A percentile compares a stretch with the other conserved stretches of the same genome.
phyloP scores from a whole-genome alignment of 2,888 invertebrate species.

The Vandiemenella viatica region DNA sequence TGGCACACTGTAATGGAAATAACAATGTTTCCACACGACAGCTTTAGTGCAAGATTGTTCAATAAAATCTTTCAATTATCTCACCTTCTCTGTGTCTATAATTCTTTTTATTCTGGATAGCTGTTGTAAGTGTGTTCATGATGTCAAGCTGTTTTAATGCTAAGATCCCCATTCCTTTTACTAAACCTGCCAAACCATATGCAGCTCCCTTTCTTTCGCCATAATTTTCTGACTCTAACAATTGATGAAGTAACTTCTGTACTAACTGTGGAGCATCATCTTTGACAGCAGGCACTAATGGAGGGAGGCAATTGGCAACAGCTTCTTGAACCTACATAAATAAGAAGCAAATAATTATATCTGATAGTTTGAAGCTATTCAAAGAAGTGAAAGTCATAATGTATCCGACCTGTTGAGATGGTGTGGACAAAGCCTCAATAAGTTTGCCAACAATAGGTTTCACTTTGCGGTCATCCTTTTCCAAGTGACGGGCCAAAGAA shows the following conservation, averaged over 20 bases:
- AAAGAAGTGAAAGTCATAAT: neutral
- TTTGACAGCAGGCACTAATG: slow-evolving; percentile 81
- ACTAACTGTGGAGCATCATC: slow-evolving; percentile 80
- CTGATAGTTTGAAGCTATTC: too few relatives aligned
- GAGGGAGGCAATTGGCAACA: slow-evolving; percentile 89
- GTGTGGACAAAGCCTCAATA: slow-evolving; percentile 83
- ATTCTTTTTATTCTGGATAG: slow-evolving; percentile 94
- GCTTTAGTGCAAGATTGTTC: neutral
- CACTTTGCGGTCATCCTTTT: slow-evolving; percentile 74
- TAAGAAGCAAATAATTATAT: neutral
- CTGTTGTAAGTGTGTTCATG: slow-evolving; percentile 82
- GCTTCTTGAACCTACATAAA: slow-evolving; percentile 78
- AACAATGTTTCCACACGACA: neutral
- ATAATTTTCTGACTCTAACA: slow-evolving; percentile 83
- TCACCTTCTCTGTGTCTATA: slow-evolving; percentile 80
- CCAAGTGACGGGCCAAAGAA: slow-evolving; percentile 88
- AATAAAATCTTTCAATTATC: slow-evolving; percentile 1
- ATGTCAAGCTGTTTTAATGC: slow-evolving; percentile 90
- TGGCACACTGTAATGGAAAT: neutral
- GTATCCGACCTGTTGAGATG: slow-evolving; percentile 68
- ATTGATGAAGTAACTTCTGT: slow-evolving; percentile 67
- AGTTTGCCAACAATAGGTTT: slow-evolving; percentile 87
- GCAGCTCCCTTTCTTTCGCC: slow-evolving; percentile 88
- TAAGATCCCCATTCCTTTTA: slow-evolving; percentile 92
- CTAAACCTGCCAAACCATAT: slow-evolving; percentile 89